Evolutionary conservation across 1,140 invertebrate species (phyloP).

Genomic region (Maconellicoccus hirsutus): DNA sequence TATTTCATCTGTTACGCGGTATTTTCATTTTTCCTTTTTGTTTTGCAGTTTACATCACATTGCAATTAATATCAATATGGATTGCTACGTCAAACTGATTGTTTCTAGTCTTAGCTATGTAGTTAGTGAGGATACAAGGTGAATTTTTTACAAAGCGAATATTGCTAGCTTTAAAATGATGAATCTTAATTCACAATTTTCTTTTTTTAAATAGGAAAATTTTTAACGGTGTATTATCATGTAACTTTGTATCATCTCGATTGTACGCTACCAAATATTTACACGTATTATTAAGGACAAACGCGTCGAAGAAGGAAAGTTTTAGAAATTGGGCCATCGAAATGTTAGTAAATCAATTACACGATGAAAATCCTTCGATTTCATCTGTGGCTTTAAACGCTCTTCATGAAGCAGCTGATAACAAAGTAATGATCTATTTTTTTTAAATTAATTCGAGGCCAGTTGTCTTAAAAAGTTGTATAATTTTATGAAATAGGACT

Average conservation of each 20-base stretch:
- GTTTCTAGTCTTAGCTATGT: slow-evolving; percentile 81
- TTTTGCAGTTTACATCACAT: slow-evolving; percentile 25
- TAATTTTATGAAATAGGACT: slow-evolving; percentile 41
- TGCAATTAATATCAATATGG: slow-evolving; percentile 49
- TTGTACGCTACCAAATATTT: slow-evolving; percentile 84
- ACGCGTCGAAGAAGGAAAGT: slow-evolving; percentile 38
- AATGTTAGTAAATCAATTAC: slow-evolving; percentile 65
- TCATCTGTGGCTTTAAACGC: slow-evolving; percentile 64
- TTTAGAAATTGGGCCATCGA: slow-evolving; percentile 66
- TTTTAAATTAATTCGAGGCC: too few relatives aligned
- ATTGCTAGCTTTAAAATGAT: too few relatives aligned
- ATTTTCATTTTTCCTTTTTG: slow-evolving; percentile 2
- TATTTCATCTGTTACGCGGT: too few relatives aligned
- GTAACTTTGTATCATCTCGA: slow-evolving; percentile 57
- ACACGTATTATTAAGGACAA: slow-evolving; percentile 65
- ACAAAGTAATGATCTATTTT: slow-evolving; percentile 52
- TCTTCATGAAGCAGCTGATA: slow-evolving; percentile 85
- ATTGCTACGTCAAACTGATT: slow-evolving; percentile 84
- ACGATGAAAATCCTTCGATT: slow-evolving; percentile 63
- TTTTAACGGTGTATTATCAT: slow-evolving; percentile 52
- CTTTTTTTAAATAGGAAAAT: slow-evolving; percentile 38
- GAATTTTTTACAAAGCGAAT: slow-evolving; percentile 34
- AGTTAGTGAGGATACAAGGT: slow-evolving; percentile 53
- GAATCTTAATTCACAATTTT: slow-evolving; percentile 2
- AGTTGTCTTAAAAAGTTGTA: too few relatives aligned